Conservation (phyloP, 2,888 invertebrate genomes). For the Cantharis rufa region DNA sequence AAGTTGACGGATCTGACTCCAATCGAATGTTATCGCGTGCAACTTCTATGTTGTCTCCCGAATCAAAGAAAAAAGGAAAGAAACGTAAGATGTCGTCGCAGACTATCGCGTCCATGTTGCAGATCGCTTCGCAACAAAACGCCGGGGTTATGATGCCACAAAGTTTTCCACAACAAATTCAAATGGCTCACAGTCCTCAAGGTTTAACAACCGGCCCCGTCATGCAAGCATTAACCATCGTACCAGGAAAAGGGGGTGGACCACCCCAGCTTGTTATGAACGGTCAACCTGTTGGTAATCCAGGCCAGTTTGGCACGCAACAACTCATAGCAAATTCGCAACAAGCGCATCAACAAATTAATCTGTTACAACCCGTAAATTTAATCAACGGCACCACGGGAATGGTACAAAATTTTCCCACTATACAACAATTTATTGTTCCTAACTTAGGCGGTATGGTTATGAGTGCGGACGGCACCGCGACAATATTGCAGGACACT, state of each 20-base stretch:
- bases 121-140: slow-evolving; percentile 70
- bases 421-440: slow-evolving; percentile 81
- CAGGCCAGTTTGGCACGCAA: slow-evolving; percentile 67
- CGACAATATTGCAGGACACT: slow-evolving; percentile 73
- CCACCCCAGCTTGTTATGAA: slow-evolving; percentile 80
- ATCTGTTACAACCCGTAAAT: slow-evolving; percentile 81
- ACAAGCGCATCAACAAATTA: slow-evolving; percentile 62
- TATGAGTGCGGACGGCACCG: slow-evolving; percentile 74
- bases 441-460: slow-evolving; percentile 82
- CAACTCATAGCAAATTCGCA: slow-evolving; percentile 65
- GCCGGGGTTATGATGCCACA: slow-evolving; percentile 65
- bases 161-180: slow-evolving; percentile 74
- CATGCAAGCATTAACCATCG: slow-evolving; percentile 76
- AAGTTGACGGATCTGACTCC: slow-evolving; percentile 63
- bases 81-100: slow-evolving; percentile 73
- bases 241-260: slow-evolving; percentile 74
- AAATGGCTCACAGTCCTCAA: slow-evolving; percentile 68
- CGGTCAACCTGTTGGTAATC: slow-evolving; percentile 63
- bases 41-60: slow-evolving; percentile 66
- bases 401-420: slow-evolving; percentile 75
- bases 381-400: slow-evolving; percentile 72
- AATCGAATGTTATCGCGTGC: slow-evolving; percentile 39
- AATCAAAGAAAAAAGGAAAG: slow-evolving; percentile 64
- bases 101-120: slow-evolving; percentile 72
- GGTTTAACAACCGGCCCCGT: slow-evolving; percentile 70